Evolutionary conservation across 92 coral and sea anemone genomes (phyloP).

Genomic region (Isaurus tuberculatus): DNA sequence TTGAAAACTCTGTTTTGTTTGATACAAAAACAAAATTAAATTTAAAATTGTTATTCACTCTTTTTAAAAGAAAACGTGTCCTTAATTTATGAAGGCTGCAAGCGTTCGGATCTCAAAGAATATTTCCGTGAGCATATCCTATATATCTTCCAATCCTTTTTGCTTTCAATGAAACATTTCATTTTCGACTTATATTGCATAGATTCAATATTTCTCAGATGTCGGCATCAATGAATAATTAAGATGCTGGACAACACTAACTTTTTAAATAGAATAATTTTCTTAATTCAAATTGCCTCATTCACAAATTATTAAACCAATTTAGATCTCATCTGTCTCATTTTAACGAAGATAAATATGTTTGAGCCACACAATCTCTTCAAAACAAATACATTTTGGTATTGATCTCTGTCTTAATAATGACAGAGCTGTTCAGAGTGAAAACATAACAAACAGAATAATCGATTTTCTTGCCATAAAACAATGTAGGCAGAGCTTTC

Average conservation of each 20-base stretch:
- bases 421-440: no score
- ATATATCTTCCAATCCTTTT: neutral
- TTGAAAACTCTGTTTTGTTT: conserved; percentile 1
- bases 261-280: neutral
- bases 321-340: conserved; percentile 21
- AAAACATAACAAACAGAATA: no score
- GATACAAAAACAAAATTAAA: neutral
- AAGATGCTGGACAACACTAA: conserved; percentile 7
- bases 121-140: neutral
- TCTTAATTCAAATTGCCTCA: conserved; percentile 8
- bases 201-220: neutral
- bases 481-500: no score
- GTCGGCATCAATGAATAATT: neutral
- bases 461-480: no score
- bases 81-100: neutral
- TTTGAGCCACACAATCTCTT: neutral
- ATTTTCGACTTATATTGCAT: neutral
- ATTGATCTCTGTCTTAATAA: neutral
- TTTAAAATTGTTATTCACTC: neutral
- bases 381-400: neutral
- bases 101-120: neutral
- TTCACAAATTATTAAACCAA: conserved; percentile 25
- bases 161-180: neutral
- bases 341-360: neutral
- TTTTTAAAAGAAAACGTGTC: neutral